Percentiles rank a stretch among this genome's conserved stretches.
phyloP scores from a whole-genome alignment of 2,797 vertebrate species.

The Morus bassanus region DNA sequence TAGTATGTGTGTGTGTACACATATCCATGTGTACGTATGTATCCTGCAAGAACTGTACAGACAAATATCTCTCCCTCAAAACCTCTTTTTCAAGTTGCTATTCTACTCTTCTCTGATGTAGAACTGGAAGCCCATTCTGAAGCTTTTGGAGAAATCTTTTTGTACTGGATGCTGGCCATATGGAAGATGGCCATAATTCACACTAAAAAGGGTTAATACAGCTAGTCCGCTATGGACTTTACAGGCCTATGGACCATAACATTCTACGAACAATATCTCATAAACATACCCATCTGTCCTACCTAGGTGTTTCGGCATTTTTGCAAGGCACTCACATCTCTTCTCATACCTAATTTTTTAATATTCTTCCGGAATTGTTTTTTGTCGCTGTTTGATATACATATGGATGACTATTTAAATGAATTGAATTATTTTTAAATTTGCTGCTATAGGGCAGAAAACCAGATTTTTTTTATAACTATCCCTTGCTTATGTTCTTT shows the following conservation, averaged over 20 bases:
- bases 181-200: neutral
- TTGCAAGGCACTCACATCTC: neutral
- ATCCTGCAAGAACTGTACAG: accelerated
- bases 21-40: neutral
- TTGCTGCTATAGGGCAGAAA: neutral
- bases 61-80: neutral
- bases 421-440: neutral
- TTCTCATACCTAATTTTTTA: neutral
- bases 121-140: neutral
- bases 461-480: neutral
- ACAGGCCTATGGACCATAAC: neutral
- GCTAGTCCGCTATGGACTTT: neutral
- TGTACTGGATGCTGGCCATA: neutral
- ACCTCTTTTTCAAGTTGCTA: neutral
- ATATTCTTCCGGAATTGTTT: neutral
- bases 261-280: neutral
- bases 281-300: neutral
- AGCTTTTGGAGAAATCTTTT: neutral
- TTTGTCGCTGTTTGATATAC: neutral
- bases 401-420: neutral
- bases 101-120: neutral
- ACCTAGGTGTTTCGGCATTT: neutral
- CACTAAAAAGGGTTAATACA: neutral
- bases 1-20: accelerated
- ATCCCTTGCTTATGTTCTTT: neutral